A percentile compares a stretch with the other conserved stretches of the same genome.
Evolutionary conservation across 2,888 invertebrate genomes (phyloP).

Genomic region (Patella pellucida): DNA sequence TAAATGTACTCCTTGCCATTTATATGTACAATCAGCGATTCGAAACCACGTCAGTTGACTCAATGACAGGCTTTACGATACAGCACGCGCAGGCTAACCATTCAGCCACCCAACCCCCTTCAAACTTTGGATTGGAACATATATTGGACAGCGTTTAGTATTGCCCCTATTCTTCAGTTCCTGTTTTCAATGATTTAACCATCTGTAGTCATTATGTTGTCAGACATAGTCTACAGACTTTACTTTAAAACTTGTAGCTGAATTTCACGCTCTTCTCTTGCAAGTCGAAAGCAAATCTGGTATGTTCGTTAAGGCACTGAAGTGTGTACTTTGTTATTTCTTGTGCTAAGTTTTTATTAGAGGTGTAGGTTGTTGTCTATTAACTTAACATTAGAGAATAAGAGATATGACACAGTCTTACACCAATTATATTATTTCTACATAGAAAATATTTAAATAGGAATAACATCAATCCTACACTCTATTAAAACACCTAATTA

Average conservation of each 20-base stretch:
- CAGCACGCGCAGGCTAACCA: too few species aligned
- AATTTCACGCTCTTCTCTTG: neutral
- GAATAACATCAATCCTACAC: too few species aligned
- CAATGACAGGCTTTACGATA: too few species aligned
- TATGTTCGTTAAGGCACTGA: conserved; percentile 5
- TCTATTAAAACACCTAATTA: too few species aligned
- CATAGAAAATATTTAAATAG: too few species aligned
- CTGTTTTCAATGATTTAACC: neutral
- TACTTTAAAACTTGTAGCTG: neutral
- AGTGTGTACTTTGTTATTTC: conserved; percentile 11
- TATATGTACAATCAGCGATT: too few species aligned
- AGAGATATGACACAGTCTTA: neutral
- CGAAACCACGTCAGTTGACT: too few species aligned
- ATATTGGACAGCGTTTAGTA: too few species aligned
- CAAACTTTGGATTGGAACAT: too few species aligned
- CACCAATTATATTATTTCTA: neutral
- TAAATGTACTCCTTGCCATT: too few species aligned
- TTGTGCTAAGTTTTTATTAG: neutral
- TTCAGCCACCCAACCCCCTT: too few species aligned
- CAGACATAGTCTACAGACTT: neutral
- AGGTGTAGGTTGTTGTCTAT: neutral
- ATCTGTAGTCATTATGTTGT: neutral
- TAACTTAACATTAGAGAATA: conserved; percentile 4
- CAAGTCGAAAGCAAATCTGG: neutral
- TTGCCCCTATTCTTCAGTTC: too few species aligned